These are phyloP conservation scores for Sesia apiformis DNA, from an alignment of 2,888 invertebrate genomes.

Conservation along the genomic window DNA sequence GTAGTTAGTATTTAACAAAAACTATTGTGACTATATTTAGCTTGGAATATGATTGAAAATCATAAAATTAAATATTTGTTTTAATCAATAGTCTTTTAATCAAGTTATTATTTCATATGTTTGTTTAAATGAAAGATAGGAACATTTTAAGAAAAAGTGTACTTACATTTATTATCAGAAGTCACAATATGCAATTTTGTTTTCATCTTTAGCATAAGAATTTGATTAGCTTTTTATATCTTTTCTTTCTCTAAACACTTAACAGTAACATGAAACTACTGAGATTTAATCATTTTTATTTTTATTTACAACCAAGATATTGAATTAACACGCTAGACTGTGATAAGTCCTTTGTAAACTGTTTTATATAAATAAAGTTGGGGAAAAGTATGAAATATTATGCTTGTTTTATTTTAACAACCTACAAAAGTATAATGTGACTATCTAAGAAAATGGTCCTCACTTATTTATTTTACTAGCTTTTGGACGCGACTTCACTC, in stretches of 20 bases:
- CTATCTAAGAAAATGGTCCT: too few relatives aligned
- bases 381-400: conserved; percentile 13
- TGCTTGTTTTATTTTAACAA: background rate
- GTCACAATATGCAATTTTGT: conserved; percentile 27
- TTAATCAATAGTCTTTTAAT: background rate
- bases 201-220: conserved; percentile 1
- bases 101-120: too few relatives aligned
- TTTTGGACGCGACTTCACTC: too few relatives aligned
- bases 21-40: conserved; percentile 35
- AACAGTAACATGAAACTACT: background rate
- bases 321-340: conserved; percentile 50
- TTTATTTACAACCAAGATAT: conserved; percentile 19
- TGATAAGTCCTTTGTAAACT: conserved; percentile 63
- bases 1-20: conserved; percentile 24
- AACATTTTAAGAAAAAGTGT: conserved; percentile 7
- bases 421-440: background rate
- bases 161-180: conserved; percentile 17
- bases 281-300: background rate
- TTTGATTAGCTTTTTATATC: background rate
- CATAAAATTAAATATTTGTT: background rate
- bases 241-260: background rate
- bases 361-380: conserved; percentile 52
- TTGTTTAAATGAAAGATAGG: background rate
- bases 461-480: too few relatives aligned
- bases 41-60: background rate